These are phyloP conservation scores for Notodonta ziczac DNA, from an alignment of 2,888 invertebrate species.

Conservation along the genomic window DNA sequence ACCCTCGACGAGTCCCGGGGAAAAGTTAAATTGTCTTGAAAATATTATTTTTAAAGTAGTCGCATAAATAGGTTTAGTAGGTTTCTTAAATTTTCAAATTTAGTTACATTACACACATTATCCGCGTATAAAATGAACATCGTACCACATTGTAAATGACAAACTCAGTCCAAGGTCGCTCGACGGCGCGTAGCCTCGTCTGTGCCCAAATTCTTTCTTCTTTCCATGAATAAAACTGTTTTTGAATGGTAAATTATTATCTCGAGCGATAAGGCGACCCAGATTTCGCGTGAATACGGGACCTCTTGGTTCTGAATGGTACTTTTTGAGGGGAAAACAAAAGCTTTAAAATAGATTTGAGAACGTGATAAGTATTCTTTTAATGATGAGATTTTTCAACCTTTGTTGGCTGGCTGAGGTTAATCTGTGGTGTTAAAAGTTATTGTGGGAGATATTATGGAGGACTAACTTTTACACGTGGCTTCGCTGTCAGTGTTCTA, in stretches of 20 bases:
- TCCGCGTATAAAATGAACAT: not conserved
- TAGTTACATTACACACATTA: no score
- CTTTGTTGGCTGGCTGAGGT: not conserved
- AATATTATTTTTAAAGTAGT: no score
- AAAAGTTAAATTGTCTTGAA: no score
- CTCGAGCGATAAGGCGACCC: conserved; percentile 22
- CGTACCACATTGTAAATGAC: not conserved
- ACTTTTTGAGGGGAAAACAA: conserved; percentile 5
- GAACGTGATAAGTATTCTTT: not conserved
- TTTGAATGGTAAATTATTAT: conserved; percentile 39
- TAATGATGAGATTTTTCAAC: not conserved
- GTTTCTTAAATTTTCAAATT: no score
- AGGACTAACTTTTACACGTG: not conserved
- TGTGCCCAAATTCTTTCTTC: conserved; percentile 26
- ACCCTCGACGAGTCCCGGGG: no score
- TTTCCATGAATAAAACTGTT: conserved; percentile 40
- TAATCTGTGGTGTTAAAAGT: not conserved
- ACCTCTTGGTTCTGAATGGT: conserved; percentile 8
- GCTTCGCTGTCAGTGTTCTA: no score
- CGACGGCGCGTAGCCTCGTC: conserved; percentile 18
- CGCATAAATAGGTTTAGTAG: no score
- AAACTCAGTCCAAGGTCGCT: conserved; percentile 15
- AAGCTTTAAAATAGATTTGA: conserved; percentile 1
- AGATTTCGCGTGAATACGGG: conserved; percentile 16
- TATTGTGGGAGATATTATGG: not conserved